Evolutionary conservation across 2,797 vertebrate species (phyloP), one percentile per base, ranked within the genome.

Genomic region (Typhlichthys subterraneus): DNA sequence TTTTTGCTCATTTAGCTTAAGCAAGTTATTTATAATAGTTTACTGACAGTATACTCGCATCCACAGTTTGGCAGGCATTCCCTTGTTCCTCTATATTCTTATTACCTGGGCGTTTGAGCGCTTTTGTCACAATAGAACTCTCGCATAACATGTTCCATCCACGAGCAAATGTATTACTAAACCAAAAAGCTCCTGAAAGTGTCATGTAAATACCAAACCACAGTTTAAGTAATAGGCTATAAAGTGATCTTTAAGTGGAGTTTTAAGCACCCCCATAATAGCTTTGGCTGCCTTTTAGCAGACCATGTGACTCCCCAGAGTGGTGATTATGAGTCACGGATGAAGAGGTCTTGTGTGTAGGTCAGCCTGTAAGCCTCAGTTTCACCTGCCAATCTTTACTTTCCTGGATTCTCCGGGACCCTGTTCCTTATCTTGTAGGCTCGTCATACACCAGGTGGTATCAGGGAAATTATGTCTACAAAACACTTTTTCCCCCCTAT

Each of bases 181-280:
- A 95, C 94, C 92, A 94, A 95, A 91, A 96, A 94, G 94, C 94
- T 92, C 91, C 94, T 94, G 93, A 95, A 97, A 96, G 96, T 97
- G 95, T 97, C 97, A 96, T 98, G 97, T 98, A 99, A 94, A 99
- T 99, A 99, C 92, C 94, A 95, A 96, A 95, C 94, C 95, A 96
- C 94, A 94, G 96, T 98, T 97, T 98, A 98, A 97, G 96, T 98
- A 99, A 99, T 98, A 96, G 95, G 91, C 94, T 96, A 96, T 96
- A 97, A 98, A 98, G 96, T 96, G 95, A 97, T 98, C 96, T 98
- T 98, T 98, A 99, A 99, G 97, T 99, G 97, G 95, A 97, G 95
- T 98, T 98, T 97, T 97, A 97, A 98, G 97, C 95, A 97, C 95
- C 94, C 94, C 96, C 95, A 94, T 98, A 98, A 98, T 99, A 95